Evolutionary conservation across 2,113 vertebrate species (phyloP).

Genomic region (Excalfactoria chinensis): DNA sequence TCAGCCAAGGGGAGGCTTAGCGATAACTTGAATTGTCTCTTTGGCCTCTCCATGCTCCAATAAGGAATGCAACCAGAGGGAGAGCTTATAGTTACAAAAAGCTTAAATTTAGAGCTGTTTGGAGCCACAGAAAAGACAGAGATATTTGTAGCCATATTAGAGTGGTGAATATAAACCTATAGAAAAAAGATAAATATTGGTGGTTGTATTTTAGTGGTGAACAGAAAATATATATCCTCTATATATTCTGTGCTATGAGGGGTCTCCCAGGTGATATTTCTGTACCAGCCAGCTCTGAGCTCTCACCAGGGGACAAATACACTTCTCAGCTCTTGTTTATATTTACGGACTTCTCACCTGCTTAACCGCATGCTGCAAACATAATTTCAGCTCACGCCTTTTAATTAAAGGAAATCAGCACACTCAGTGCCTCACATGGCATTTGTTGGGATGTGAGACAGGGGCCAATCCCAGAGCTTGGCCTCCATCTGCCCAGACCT

Average conservation of each 20-base stretch:
- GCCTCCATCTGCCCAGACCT: not conserved
- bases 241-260: not conserved
- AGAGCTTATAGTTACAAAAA: not conserved
- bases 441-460: rapidly evolving
- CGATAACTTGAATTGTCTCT: not conserved
- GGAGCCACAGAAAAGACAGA: not conserved
- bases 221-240: not conserved
- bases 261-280: not conserved
- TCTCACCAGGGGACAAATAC: not conserved
- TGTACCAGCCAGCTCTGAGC: not conserved
- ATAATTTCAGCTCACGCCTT: not conserved
- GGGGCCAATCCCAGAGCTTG: not conserved
- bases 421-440: not conserved
- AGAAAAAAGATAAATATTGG: not conserved
- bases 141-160: not conserved
- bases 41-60: not conserved
- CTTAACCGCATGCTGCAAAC: not conserved
- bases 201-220: not conserved
- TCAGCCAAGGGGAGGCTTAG: not conserved
- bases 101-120: not conserved
- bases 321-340: not conserved
- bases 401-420: not conserved
- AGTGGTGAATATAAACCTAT: not conserved
- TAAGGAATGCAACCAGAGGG: not conserved
- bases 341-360: not conserved